phyloP scores from a whole-genome alignment of 1,140 invertebrate species.

The Protaetia brevitarsis region DNA sequence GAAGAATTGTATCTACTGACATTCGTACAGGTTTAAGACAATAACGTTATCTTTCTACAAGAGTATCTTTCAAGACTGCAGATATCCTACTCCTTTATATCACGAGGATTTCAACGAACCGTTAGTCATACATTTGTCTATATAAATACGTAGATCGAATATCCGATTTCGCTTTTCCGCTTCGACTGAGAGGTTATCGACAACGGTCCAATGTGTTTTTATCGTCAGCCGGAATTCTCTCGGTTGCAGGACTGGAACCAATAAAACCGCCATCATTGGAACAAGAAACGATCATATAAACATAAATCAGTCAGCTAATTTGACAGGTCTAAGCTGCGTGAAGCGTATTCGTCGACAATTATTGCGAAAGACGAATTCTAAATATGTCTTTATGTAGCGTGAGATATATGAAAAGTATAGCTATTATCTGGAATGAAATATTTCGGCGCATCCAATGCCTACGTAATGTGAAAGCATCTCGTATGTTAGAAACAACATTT shows the following conservation, averaged over 20 bases:
- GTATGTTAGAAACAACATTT: too few relatives aligned
- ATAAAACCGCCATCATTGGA: conserved; percentile 2
- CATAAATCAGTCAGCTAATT: conserved; percentile 8
- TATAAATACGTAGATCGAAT: not conserved
- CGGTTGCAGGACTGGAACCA: not conserved
- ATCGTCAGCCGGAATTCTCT: not conserved
- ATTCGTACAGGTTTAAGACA: too few relatives aligned
- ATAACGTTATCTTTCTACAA: too few relatives aligned
- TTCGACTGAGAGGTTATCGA: conserved; percentile 8
- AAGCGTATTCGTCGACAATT: not conserved
- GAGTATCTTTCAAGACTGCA: too few relatives aligned
- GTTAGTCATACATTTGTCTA: not conserved
- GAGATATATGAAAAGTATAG: too few relatives aligned
- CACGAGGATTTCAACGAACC: not conserved
- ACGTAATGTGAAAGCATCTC: too few relatives aligned
- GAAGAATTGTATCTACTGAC: too few relatives aligned
- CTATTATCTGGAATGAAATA: too few relatives aligned
- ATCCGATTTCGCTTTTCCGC: conserved; percentile 15
- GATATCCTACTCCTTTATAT: too few relatives aligned
- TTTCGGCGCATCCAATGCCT: too few relatives aligned
- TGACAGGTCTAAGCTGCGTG: not conserved
- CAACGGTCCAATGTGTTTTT: conserved; percentile 5
- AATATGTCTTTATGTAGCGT: not conserved
- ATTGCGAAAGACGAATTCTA: conserved; percentile 2
- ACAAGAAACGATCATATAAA: conserved; percentile 4